phyloP scores from a whole-genome alignment of 2,888 invertebrate species.

The Melanargia galathea region DNA sequence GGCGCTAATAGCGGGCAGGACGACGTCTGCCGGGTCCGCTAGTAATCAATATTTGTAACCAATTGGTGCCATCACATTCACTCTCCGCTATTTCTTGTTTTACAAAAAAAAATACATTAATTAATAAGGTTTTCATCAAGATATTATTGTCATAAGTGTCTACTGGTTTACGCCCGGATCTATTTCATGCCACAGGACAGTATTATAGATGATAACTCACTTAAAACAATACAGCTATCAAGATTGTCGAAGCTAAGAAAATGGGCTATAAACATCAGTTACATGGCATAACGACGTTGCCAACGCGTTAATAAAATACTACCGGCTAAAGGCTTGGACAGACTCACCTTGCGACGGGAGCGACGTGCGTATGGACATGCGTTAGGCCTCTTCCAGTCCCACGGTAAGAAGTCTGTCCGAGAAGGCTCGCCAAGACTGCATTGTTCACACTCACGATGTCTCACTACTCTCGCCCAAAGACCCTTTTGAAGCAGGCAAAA shows the following conservation, averaged over 20 bases:
- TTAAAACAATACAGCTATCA: constrained; percentile 33
- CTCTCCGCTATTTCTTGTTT: not conserved
- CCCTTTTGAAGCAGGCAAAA: too few species aligned
- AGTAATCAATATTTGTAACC: too few species aligned
- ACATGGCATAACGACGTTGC: constrained; percentile 40
- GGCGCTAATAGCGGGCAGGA: too few species aligned
- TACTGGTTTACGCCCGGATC: not conserved
- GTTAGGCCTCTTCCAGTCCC: too few species aligned
- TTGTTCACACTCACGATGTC: too few species aligned
- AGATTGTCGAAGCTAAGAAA: constrained; percentile 25
- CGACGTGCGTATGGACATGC: too few species aligned
- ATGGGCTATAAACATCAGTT: constrained; percentile 39
- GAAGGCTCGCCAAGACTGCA: too few species aligned
- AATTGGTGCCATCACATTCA: too few species aligned
- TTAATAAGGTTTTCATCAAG: not conserved
- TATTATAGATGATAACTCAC: constrained; percentile 19
- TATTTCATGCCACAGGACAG: constrained; percentile 3
- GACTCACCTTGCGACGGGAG: not conserved
- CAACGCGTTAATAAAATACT: constrained; percentile 44
- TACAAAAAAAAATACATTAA: not conserved
- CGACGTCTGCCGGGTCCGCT: too few species aligned
- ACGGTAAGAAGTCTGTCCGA: too few species aligned
- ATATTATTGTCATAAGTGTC: not conserved
- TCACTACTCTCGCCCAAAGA: too few species aligned
- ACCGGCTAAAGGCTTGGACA: constrained; percentile 38